Conservation (phyloP, 2,888 invertebrate species). For the Plemyria rubiginata region DNA sequence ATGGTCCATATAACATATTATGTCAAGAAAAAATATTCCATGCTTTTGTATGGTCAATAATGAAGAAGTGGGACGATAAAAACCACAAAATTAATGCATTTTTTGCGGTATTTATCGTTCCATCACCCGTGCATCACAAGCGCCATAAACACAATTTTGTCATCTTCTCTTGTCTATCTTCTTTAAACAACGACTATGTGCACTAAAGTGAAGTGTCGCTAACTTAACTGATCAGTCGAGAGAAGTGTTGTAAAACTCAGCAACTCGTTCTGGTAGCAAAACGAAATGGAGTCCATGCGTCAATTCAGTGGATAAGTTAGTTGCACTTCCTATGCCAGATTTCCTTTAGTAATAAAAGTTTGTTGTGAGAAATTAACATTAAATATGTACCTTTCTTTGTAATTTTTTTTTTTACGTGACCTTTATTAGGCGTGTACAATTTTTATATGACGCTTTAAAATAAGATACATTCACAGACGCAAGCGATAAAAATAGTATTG, state of each 20-base stretch:
- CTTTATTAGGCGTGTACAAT: conserved; percentile 18
- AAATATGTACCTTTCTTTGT: conserved; percentile 1
- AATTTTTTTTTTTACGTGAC: conserved; percentile 12
- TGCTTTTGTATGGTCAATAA: too few species aligned
- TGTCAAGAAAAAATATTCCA: too few species aligned
- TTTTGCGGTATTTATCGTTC: too few species aligned
- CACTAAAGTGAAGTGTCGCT: neutral
- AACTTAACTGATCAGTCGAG: neutral
- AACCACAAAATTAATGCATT: too few species aligned
- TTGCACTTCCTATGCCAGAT: neutral
- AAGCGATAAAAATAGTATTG: conserved; percentile 12
- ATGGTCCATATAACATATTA: too few species aligned
- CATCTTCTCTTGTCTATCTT: neutral
- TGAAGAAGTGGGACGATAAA: too few species aligned
- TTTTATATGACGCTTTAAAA: conserved; percentile 12
- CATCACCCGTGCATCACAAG: too few species aligned
- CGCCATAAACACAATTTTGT: neutral
- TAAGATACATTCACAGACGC: conserved; percentile 16
- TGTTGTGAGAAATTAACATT: conserved; percentile 1
- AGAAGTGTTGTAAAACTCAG: too few species aligned
- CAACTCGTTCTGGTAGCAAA: too few species aligned
- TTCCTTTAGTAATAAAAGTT: neutral
- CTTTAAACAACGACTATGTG: neutral
- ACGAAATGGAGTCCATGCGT: too few species aligned
- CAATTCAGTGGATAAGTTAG: neutral